Evolutionary conservation across 2,888 invertebrate species (phyloP), one percentile per base, ranked within the genome.

Genomic region (Suillia variegata): DNA sequence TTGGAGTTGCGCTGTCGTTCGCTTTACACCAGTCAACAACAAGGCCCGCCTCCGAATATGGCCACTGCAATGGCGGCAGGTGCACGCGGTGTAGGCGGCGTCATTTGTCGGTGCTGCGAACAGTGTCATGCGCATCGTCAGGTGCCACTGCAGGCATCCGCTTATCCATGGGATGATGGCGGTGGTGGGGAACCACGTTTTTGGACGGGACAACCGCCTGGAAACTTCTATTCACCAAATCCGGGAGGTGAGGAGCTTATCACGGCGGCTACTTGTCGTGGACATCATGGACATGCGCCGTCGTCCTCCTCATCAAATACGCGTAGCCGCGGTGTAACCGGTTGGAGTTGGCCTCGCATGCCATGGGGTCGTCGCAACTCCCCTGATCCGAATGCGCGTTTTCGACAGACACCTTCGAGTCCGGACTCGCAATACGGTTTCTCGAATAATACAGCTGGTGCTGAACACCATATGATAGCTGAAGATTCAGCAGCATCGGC

Each of bases 381-480:
- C 24, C 81, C 82, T 1, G 82, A 82, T 61, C 66, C 77, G 0
- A 75, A 73, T 47, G 62, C 73, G 2, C 66, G 80, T n/a, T 82
- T 80, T 69, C 87, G 87, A n/a, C 87, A 87, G 81, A 86, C 86
- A 0, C 85, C 86, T 1, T 87, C 88, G 4, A 89, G 89, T 55
- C 91, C 92, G 0, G 93, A 93, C 76, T 92, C 92, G 53, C 92
- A 92, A 65, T 93, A 93, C 78, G 93, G 93, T 0, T 90, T 90
- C 79, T 88, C 89, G 59, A 82, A 80, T 42, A 73, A 73, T 17
- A 68, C 73, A 20, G 73, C 69, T 58, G 59, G 69, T 21, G 64
- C 62, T n/a, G 75, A 73, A 51, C 68, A 70, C 45, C 71, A 71
- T 21, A 70, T 73, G 74, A 42, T 73, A 2, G 67, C 74, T n/a